These are phyloP conservation scores for Danio kyathit DNA, from an alignment of 2,797 vertebrate species.

Conservation along the genomic window DNA sequence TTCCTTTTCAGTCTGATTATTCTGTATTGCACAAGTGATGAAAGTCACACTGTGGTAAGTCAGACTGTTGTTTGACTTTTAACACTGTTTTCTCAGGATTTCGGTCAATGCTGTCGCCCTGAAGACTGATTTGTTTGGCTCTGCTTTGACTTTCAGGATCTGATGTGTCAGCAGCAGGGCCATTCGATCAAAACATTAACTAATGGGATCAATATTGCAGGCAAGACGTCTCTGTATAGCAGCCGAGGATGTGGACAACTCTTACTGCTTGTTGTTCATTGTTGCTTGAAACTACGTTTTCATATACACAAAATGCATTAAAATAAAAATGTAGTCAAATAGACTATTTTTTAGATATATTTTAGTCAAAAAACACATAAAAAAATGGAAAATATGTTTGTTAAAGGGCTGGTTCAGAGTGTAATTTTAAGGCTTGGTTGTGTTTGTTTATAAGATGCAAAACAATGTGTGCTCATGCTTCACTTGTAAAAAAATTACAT, in stretches of 20 bases:
- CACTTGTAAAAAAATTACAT: no score
- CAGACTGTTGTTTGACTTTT: neutral
- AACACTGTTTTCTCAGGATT: constrained; percentile 1
- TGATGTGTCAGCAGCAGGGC: constrained; percentile 47
- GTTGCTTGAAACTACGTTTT: constrained; percentile 2
- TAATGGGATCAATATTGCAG: constrained; percentile 50
- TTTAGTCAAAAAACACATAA: no score
- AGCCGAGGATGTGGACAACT: constrained; percentile 25
- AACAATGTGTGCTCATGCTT: no score
- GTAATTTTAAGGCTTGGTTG: no score
- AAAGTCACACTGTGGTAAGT: constrained; percentile 23
- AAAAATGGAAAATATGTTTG: no score
- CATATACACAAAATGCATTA: neutral
- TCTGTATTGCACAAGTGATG: constrained; percentile 33
- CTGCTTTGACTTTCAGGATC: constrained; percentile 10
- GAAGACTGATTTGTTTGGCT: constrained; percentile 18
- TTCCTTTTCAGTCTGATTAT: neutral
- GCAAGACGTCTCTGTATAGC: constrained; percentile 25
- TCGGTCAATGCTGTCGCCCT: neutral
- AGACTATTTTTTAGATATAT: no score
- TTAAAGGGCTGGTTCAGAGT: no score
- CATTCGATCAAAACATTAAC: constrained; percentile 40
- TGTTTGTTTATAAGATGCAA: no score
- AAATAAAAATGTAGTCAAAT: no score
- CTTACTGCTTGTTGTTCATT: constrained; percentile 10